A percentile compares a stretch with the other conserved stretches of the same genome.
These are phyloP conservation scores for Pagrus major DNA, from an alignment of 2,113 vertebrate species.

Conservation along the genomic window DNA sequence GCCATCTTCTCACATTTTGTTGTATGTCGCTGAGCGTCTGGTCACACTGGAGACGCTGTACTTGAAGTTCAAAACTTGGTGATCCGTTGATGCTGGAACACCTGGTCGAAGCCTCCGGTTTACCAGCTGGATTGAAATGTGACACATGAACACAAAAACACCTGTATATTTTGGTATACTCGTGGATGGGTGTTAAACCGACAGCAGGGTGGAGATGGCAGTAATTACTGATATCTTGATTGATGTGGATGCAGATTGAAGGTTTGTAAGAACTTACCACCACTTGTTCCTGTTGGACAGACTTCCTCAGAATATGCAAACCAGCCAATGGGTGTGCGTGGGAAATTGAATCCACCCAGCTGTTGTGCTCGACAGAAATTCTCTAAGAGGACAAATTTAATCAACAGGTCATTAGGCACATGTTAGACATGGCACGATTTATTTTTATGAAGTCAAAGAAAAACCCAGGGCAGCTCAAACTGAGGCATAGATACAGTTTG, in stretches of 20 bases:
- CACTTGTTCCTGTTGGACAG: background rate
- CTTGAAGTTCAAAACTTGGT: background rate
- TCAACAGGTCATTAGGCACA: too few relatives aligned
- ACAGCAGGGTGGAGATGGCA: background rate
- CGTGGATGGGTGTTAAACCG: background rate
- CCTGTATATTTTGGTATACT: background rate
- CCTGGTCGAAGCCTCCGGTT: conserved; percentile 30
- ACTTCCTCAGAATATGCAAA: conserved; percentile 44
- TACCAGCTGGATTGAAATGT: conserved; percentile 30
- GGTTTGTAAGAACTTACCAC: conserved; percentile 29
- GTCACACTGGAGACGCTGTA: conserved; percentile 11
- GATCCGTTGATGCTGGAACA: background rate
- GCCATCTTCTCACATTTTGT: conserved; percentile 52
- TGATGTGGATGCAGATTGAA: too few relatives aligned
- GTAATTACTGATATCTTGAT: background rate
- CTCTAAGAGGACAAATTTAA: background rate
- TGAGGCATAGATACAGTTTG: too few relatives aligned
- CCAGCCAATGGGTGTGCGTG: background rate
- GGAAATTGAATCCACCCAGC: background rate
- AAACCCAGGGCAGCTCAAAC: too few relatives aligned
- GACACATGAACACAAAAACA: background rate
- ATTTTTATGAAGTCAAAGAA: too few relatives aligned
- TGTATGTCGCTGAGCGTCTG: conserved; percentile 51
- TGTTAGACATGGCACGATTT: too few relatives aligned
- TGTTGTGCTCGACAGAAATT: background rate